Evolutionary conservation across 2,113 vertebrate genomes (phyloP).

Genomic region (Oplegnathus fasciatus): DNA sequence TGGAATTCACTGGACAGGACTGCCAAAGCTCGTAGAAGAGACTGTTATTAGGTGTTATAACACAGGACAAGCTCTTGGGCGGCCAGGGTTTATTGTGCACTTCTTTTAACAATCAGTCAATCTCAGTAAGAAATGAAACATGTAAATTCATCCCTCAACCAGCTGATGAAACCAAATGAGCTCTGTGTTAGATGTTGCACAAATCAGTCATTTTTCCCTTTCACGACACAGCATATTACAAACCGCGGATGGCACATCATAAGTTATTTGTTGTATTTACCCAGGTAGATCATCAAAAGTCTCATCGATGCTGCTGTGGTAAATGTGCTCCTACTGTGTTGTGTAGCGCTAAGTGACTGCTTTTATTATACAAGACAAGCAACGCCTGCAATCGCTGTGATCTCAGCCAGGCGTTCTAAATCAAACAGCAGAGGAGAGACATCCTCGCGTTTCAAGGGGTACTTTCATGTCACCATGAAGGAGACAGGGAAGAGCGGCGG

Average conservation of each 20-base stretch:
- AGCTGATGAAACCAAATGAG: conserved; percentile 2
- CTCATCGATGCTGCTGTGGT: not conserved
- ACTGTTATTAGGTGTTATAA: conserved; percentile 31
- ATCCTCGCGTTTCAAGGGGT: conserved; percentile 67
- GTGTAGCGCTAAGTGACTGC: conserved; percentile 62
- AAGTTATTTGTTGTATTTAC: conserved; percentile 37
- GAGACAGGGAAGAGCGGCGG: conserved; percentile 48
- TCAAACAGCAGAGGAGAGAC: conserved; percentile 70
- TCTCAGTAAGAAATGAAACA: not conserved
- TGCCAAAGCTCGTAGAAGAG: conserved; percentile 40
- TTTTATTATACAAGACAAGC: conserved; percentile 73
- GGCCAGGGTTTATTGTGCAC: not conserved
- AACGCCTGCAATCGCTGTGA: conserved; percentile 68
- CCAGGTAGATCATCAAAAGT: conserved; percentile 61
- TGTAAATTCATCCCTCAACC: conserved; percentile 1
- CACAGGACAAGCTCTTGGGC: conserved; percentile 19
- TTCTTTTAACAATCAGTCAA: conserved; percentile 17
- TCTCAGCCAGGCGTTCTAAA: conserved; percentile 69
- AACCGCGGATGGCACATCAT: not conserved
- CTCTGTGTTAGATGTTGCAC: not conserved
- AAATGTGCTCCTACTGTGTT: conserved; percentile 30
- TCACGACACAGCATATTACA: not conserved
- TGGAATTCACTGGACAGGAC: conserved; percentile 56
- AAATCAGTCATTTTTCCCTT: not conserved
- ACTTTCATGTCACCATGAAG: conserved; percentile 83